Evolutionary conservation across 2,888 invertebrate species (phyloP).

Genomic region (Venusia cambrica): DNA sequence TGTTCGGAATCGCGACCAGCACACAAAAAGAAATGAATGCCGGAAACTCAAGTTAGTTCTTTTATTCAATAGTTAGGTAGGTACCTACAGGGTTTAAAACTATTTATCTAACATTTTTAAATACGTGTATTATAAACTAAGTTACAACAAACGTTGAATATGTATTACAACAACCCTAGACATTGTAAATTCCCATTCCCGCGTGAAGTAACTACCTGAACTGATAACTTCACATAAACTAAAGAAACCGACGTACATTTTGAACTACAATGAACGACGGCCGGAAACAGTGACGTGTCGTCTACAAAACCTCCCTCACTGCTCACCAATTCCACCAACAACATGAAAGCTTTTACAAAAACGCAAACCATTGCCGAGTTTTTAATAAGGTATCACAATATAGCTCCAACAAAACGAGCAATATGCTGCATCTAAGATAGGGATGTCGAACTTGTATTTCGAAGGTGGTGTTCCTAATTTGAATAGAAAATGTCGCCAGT

Average conservation of each 20-base stretch:
- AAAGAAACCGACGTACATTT: constrained; percentile 44
- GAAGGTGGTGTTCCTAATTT: constrained; percentile 52
- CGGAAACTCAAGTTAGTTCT: too few relatives aligned
- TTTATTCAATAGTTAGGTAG: too few relatives aligned
- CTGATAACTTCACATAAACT: constrained; percentile 27
- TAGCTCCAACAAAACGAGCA: constrained; percentile 25
- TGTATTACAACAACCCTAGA: too few relatives aligned
- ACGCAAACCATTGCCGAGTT: constrained; percentile 12
- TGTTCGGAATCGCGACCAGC: too few relatives aligned
- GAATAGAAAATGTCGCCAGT: constrained; percentile 66
- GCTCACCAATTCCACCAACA: constrained; percentile 8
- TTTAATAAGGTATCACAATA: neutral
- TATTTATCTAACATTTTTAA: too few relatives aligned
- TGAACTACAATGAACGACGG: constrained; percentile 36
- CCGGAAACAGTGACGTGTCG: constrained; percentile 60
- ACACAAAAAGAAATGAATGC: too few relatives aligned
- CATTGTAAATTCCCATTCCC: too few relatives aligned
- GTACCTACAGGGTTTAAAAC: too few relatives aligned
- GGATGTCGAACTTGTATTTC: constrained; percentile 24
- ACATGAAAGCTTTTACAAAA: neutral
- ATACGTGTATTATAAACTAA: too few relatives aligned
- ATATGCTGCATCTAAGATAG: constrained; percentile 26
- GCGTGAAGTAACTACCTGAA: constrained; percentile 23
- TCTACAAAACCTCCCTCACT: constrained; percentile 26
- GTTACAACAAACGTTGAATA: too few relatives aligned